These are phyloP conservation scores for Calvadosia cruxmelitensis DNA, from an alignment of 30 jellyfish, hydroid and myxozoan genomes.

Conservation along the genomic window DNA sequence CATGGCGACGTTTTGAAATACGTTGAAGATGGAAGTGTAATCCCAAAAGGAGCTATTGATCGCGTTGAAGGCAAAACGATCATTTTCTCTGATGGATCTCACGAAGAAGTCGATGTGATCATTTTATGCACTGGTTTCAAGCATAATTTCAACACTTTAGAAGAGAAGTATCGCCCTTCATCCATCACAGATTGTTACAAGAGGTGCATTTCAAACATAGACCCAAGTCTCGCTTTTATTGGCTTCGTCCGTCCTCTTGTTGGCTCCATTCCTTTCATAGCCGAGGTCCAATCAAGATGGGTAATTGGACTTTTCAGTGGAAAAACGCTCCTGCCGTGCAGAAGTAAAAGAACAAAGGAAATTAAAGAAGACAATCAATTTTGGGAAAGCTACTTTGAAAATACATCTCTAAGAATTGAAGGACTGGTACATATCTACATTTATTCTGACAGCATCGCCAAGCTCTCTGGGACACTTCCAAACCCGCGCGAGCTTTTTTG, in stretches of 20 bases:
- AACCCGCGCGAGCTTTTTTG: conserved; percentile 62
- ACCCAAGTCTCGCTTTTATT: conserved; percentile 55
- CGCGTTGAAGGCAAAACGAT: conserved; percentile 30
- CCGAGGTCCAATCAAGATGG: conserved; percentile 82
- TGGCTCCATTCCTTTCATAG: conserved; percentile 82
- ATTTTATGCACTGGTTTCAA: conserved; percentile 76
- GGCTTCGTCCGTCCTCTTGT: conserved; percentile 80
- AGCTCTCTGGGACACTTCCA: conserved; percentile 52
- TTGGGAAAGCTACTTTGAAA: conserved; percentile 57
- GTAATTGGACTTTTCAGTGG: conserved; percentile 61
- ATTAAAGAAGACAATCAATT: conserved; percentile 30
- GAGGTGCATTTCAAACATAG: conserved; percentile 35
- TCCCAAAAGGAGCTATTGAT: conserved; percentile 69
- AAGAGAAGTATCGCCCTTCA: neutral
- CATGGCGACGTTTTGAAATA: conserved; percentile 79
- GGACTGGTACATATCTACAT: conserved; percentile 75
- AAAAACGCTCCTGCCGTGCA: conserved; percentile 15
- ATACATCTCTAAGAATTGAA: conserved; percentile 50
- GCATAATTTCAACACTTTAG: conserved; percentile 41
- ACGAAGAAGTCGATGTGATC: conserved; percentile 43
- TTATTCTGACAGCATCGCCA: conserved; percentile 66
- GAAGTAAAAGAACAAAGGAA: conserved; percentile 11
- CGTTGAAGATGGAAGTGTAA: conserved; percentile 45
- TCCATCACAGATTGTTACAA: conserved; percentile 41
- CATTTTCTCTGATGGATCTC: conserved; percentile 38